Conservation (phyloP, 2,113 vertebrate species). For the Syngnathus floridae region DNA sequence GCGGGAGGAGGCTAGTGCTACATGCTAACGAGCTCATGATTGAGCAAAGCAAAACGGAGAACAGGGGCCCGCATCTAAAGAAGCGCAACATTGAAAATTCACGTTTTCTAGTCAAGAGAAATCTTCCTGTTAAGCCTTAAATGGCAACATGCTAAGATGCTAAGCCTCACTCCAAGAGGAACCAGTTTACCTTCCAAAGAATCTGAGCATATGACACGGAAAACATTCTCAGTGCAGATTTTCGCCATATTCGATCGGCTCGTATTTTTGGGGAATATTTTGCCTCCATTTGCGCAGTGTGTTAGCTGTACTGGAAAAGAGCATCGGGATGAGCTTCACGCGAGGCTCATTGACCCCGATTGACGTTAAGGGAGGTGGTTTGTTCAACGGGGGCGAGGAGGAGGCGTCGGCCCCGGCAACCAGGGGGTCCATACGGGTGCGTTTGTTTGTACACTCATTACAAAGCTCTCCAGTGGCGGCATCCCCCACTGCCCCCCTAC, state of each 20-base stretch:
- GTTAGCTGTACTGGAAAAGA: conserved; percentile 25
- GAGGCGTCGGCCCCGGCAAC: conserved; percentile 34
- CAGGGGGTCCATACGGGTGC: conserved; percentile 45
- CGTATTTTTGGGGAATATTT: not conserved
- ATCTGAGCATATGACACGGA: too few relatives aligned
- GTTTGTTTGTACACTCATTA: conserved; percentile 61
- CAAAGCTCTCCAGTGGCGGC: conserved; percentile 40
- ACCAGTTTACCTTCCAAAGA: too few relatives aligned
- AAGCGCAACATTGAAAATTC: too few relatives aligned
- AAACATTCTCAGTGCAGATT: not conserved
- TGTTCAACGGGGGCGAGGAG: conserved; percentile 8
- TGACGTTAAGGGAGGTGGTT: conserved; percentile 20
- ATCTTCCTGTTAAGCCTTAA: too few relatives aligned
- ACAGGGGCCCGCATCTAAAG: not conserved
- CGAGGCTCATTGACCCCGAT: conserved; percentile 15
- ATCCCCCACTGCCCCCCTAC: not conserved
- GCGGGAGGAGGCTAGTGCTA: not conserved
- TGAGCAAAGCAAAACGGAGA: not conserved
- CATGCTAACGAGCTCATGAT: not conserved
- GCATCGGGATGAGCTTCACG: not conserved
- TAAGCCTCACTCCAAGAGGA: too few relatives aligned
- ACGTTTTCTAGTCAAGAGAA: too few relatives aligned
- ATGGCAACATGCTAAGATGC: too few relatives aligned
- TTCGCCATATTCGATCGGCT: not conserved
- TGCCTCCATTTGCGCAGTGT: not conserved